Conservation (phyloP, 2,113 vertebrate genomes). For the Cervus canadensis region DNA sequence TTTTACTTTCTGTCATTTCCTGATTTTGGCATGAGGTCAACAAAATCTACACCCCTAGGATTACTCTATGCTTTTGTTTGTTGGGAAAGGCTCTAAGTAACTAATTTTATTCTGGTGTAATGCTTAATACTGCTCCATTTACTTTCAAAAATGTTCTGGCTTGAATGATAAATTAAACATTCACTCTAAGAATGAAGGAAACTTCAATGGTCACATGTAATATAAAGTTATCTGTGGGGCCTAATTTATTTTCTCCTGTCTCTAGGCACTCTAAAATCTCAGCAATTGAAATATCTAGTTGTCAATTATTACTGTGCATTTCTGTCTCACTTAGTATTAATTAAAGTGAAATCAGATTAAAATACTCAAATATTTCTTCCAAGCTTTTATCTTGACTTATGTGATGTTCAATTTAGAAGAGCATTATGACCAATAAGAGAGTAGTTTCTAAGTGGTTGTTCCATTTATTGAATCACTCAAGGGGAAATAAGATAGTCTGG, state of each 20-base stretch:
- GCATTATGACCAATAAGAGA: not conserved
- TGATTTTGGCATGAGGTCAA: not conserved
- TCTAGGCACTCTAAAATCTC: not conserved
- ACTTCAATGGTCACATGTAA: not conserved
- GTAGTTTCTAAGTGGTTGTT: not conserved
- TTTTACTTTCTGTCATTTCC: not conserved
- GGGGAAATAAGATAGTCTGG: not conserved
- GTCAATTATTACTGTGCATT: slow-evolving; percentile 5
- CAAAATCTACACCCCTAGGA: not conserved
- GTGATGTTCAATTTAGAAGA: not conserved
- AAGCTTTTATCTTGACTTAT: slow-evolving; percentile 19
- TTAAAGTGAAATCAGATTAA: slow-evolving; percentile 41
- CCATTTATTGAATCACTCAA: slow-evolving; percentile 20
- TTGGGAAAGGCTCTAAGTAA: not conserved
- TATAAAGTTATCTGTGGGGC: slow-evolving; percentile 1
- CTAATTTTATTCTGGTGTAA: not conserved
- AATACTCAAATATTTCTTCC: slow-evolving; percentile 33
- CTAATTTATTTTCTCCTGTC: slow-evolving; percentile 31
- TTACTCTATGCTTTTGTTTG: not conserved
- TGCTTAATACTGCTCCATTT: not conserved
- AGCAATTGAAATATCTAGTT: slow-evolving; percentile 25
- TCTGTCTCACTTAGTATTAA: slow-evolving; percentile 32
- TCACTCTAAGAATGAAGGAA: slow-evolving; percentile 5
- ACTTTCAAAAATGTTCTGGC: not conserved
- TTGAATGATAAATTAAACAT: not conserved